Evolutionary conservation across 2,797 vertebrate genomes (phyloP), one percentile per base, ranked within the genome.

Genomic region (Lepus oiostolus): DNA sequence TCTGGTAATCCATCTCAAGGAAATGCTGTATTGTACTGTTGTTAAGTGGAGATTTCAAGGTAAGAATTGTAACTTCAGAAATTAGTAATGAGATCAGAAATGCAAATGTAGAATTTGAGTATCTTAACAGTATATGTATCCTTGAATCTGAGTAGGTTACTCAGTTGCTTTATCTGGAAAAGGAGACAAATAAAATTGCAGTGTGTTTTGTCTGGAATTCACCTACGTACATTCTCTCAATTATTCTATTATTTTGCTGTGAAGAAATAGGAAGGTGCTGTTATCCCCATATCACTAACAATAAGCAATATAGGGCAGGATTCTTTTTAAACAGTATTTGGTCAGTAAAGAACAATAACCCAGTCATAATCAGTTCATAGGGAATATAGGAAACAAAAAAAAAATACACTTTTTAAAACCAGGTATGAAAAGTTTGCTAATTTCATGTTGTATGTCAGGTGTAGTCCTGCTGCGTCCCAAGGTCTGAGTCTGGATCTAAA

Each of bases 51-150:
- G 42, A 80, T 79, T 83, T 90, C 67, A 80, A 93, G 42, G 65
- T 88, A 93, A 88, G 77, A 95, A 24, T 85, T 93, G 13, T 7
- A 84, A 84, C 30, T 91, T 95, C 13, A 52, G 47, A 95, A 87
- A 88, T 92, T 84, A 90, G 68, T 95, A 74, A 47, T 76, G 65
- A n/a, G 24, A 72, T 72, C 35, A 96, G 58, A 93, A 83, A 81
- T 22, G 35, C 7, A 76, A 81, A 82, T 89, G 10, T 52, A 85
- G 72, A 93, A 81, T 77, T 58, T 50, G 77, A 85, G 88, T 88
- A 76, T 88, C 50, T 3, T 42, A 89, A 38, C 30, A 74, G 19
- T 90, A 62, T 83, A 86, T 74, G 58, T 85, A 72, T 14, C 88
- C 28, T 94, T 91, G 28, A 95, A 82, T 80, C 12, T 86, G 50